Percentiles rank a stretch among this genome's conserved stretches.
Conservation (phyloP, 2,797 vertebrate species). For the Brachyrhaphis roseni region DNA sequence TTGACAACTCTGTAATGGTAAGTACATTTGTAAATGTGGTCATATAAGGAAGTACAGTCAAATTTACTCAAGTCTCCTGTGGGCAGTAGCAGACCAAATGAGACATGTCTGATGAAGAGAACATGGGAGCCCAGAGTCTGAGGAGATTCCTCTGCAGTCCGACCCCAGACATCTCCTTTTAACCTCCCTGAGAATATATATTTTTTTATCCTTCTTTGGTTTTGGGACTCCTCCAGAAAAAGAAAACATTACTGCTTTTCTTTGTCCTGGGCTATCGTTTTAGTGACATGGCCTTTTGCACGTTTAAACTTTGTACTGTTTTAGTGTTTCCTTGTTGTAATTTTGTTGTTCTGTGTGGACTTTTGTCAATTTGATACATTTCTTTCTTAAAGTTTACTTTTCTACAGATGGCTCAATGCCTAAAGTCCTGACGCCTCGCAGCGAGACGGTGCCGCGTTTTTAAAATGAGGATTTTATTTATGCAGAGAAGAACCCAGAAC, state of each 20-base stretch:
- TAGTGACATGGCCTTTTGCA: not conserved
- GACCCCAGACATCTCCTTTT: constrained; percentile 19
- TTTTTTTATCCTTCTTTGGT: not conserved
- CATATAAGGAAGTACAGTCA: constrained; percentile 31
- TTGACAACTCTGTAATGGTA: not conserved
- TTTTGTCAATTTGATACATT: not conserved
- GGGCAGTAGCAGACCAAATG: constrained; percentile 36
- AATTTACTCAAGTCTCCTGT: constrained; percentile 42
- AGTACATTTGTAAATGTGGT: not conserved
- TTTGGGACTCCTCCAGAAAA: constrained; percentile 5
- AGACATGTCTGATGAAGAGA: constrained; percentile 53
- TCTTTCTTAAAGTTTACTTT: not conserved
- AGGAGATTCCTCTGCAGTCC: constrained; percentile 33
- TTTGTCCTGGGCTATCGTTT: not conserved
- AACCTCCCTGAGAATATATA: constrained; percentile 22
- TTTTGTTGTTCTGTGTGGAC: not conserved
- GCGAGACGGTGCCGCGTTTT: not conserved
- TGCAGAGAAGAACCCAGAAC: not conserved
- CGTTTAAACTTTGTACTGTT: not conserved
- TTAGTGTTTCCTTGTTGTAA: not conserved
- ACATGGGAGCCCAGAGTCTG: constrained; percentile 39
- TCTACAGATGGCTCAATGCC: not conserved
- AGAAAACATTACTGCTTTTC: not conserved
- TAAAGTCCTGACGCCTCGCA: not conserved
- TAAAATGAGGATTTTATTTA: not conserved